Evolutionary conservation across 2,797 vertebrate species (phyloP).

Genomic region (Manis pentadactyla): DNA sequence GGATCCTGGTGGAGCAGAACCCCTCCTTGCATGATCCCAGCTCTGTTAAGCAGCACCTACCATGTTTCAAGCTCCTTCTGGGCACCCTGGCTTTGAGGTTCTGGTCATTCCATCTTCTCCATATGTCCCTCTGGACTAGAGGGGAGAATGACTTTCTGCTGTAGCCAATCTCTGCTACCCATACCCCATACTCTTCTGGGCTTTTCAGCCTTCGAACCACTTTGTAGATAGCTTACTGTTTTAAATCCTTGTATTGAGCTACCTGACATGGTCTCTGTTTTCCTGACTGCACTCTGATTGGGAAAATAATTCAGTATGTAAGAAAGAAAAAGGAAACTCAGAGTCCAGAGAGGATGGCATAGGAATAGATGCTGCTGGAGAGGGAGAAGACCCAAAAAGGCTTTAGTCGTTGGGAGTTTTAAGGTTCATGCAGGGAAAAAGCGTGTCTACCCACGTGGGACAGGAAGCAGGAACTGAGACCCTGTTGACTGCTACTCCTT

Average conservation of each 20-base stretch:
- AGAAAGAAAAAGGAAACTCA: neutral
- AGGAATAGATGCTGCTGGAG: neutral
- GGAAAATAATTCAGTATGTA: neutral
- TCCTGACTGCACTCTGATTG: neutral
- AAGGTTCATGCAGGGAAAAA: neutral
- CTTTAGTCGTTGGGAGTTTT: neutral
- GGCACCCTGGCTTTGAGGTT: neutral
- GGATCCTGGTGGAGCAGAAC: neutral
- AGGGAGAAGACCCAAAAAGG: too few species aligned
- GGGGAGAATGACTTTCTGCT: neutral
- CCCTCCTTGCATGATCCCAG: neutral
- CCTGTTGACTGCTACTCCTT: neutral
- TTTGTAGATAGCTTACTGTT: neutral
- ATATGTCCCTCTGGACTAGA: neutral
- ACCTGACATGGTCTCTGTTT: neutral
- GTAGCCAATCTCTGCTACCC: neutral
- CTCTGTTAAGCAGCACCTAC: neutral
- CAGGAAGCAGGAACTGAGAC: neutral
- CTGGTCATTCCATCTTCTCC: neutral
- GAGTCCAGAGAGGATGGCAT: neutral
- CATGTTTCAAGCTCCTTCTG: neutral
- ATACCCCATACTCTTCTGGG: neutral
- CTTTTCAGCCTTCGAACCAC: neutral
- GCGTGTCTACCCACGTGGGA: neutral
- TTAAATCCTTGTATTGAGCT: neutral